Conservation (phyloP, 2,797 vertebrate species). For the Lithobates sylvaticus region DNA sequence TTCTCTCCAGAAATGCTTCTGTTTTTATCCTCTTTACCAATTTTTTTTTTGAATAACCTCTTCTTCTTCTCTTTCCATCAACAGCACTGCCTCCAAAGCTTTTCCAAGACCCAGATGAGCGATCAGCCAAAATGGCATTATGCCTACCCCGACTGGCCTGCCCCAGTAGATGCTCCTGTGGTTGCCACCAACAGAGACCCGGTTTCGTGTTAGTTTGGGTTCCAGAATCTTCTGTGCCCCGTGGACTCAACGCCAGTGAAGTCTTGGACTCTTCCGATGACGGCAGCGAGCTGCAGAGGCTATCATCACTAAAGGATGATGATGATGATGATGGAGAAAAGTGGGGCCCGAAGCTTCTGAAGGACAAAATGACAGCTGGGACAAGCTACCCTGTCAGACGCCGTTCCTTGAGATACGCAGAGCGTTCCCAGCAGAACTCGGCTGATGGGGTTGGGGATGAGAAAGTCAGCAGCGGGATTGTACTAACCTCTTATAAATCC, state of each 20-base stretch:
- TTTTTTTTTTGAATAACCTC: neutral
- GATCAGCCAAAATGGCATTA: neutral
- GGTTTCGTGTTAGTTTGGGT: conserved; percentile 52
- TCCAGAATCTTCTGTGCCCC: conserved; percentile 32
- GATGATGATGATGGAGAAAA: conserved; percentile 10
- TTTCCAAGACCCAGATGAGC: conserved; percentile 29
- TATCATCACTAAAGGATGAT: neutral
- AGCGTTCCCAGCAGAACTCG: neutral
- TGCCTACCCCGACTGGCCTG: neutral
- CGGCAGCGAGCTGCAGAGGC: conserved; percentile 2
- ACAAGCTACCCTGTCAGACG: conserved; percentile 33
- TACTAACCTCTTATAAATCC: conserved; percentile 41
- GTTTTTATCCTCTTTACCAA: neutral
- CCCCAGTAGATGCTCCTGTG: conserved; percentile 31
- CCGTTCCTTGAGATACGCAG: conserved; percentile 11
- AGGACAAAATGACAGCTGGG: conserved; percentile 24
- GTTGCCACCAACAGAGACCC: conserved; percentile 38
- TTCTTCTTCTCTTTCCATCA: neutral
- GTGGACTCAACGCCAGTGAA: neutral
- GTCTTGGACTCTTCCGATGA: conserved; percentile 46
- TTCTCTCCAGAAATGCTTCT: neutral
- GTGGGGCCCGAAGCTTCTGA: conserved; percentile 13
- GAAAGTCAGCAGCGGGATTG: neutral
- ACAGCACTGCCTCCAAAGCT: conserved; percentile 51
- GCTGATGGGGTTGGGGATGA: neutral